Percentiles rank a stretch among this genome's conserved stretches.
phyloP scores from a whole-genome alignment of 2,113 vertebrate genomes.

The Pterocles gutturalis region DNA sequence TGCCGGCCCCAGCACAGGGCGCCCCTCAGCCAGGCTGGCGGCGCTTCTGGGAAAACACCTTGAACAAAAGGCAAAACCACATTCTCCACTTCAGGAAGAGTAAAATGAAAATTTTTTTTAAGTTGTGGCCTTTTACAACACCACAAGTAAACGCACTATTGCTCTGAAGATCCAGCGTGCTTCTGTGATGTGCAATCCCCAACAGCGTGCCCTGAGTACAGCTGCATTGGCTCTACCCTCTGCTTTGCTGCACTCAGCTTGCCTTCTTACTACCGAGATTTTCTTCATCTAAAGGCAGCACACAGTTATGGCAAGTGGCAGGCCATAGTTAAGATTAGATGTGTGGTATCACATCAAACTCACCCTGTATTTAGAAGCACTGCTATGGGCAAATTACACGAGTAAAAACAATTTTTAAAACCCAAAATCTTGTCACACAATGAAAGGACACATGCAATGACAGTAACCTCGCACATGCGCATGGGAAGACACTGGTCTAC shows the following conservation, averaged over 20 bases:
- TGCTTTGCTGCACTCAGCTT: not conserved
- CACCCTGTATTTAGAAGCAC: not conserved
- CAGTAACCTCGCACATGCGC: not conserved
- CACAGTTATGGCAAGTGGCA: not conserved
- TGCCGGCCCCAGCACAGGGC: no score
- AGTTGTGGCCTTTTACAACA: not conserved
- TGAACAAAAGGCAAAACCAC: no score
- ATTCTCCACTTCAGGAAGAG: not conserved
- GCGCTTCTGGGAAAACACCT: accelerated
- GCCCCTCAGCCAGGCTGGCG: not conserved
- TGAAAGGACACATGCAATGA: not conserved
- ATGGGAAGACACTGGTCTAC: not conserved
- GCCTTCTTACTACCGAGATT: not conserved
- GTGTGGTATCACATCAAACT: accelerated
- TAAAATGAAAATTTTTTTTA: not conserved
- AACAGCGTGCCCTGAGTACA: not conserved
- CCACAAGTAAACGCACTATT: not conserved
- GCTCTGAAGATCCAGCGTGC: not conserved
- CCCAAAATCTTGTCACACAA: not conserved
- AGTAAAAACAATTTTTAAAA: not conserved
- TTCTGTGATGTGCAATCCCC: not conserved
- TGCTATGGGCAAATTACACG: not conserved
- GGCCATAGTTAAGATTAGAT: not conserved
- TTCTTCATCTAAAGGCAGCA: not conserved
- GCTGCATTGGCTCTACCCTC: no score